These are phyloP conservation scores for Iselma pallidipennis DNA, from an alignment of 2,888 invertebrate genomes.

Conservation along the genomic window DNA sequence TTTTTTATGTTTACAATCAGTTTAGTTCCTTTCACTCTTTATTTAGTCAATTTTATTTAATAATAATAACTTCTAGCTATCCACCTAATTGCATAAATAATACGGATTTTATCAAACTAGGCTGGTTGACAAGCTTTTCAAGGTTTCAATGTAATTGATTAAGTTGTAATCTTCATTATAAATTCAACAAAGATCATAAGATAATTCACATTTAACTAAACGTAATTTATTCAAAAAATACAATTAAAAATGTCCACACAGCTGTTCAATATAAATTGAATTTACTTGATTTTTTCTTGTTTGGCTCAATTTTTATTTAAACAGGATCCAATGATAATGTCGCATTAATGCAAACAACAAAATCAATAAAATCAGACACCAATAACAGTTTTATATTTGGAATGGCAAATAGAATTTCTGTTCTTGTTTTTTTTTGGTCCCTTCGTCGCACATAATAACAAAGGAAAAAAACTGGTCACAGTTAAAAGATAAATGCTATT, in stretches of 20 bases:
- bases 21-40: neutral
- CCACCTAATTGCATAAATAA: neutral
- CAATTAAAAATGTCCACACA: neutral
- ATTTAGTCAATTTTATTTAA: too few relatives aligned
- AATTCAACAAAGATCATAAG: neutral
- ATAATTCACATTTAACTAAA: neutral
- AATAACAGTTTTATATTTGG: too few relatives aligned
- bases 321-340: neutral
- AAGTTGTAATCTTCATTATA: neutral
- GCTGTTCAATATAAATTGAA: neutral
- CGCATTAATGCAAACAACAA: too few relatives aligned
- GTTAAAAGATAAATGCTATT: too few relatives aligned
- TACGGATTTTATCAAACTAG: neutral
- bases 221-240: neutral
- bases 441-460: too few relatives aligned
- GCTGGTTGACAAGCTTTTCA: neutral
- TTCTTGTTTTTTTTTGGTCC: too few relatives aligned
- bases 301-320: neutral
- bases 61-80: neutral
- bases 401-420: too few relatives aligned
- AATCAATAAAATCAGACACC: too few relatives aligned
- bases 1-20: slow-evolving; percentile 1
- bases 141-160: neutral
- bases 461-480: too few relatives aligned
- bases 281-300: too few relatives aligned